phyloP scores from a whole-genome alignment of 2,888 invertebrate genomes.

The Parnassius apollo region DNA sequence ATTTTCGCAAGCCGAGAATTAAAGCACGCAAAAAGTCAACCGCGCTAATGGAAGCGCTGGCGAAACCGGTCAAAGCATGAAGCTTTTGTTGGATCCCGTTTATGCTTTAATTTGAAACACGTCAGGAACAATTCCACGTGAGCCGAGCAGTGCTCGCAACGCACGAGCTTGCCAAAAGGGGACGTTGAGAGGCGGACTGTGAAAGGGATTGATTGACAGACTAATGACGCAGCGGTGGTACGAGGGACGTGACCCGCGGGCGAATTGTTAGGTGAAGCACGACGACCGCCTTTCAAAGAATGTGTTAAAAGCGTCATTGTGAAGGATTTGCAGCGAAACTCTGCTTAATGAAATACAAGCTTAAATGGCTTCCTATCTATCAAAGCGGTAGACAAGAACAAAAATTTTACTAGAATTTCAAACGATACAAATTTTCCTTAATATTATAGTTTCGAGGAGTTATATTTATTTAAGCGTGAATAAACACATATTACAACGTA shows the following conservation, averaged over 20 bases:
- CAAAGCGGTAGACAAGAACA: too few relatives aligned
- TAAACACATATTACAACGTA: too few relatives aligned
- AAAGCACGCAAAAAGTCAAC: slow-evolving; percentile 7
- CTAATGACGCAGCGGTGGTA: slow-evolving; percentile 22
- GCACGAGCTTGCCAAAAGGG: slow-evolving; percentile 6
- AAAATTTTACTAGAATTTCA: too few relatives aligned
- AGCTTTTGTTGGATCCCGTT: slow-evolving; percentile 9
- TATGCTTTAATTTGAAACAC: slow-evolving; percentile 14
- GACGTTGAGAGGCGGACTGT: slow-evolving; percentile 9
- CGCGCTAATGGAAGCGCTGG: slow-evolving; percentile 13
- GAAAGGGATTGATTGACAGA: slow-evolving; percentile 31
- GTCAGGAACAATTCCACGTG: slow-evolving; percentile 8
- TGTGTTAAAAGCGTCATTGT: neutral
- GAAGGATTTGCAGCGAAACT: too few relatives aligned
- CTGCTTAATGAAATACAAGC: too few relatives aligned
- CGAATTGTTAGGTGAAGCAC: slow-evolving; percentile 16
- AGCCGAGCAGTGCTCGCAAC: neutral
- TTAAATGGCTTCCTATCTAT: too few relatives aligned
- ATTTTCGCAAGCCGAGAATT: slow-evolving; percentile 2
- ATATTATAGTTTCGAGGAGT: too few relatives aligned
- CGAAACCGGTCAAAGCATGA: slow-evolving; percentile 11
- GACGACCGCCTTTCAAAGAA: slow-evolving; percentile 1
- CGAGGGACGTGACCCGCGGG: slow-evolving; percentile 11
- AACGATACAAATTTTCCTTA: too few relatives aligned
- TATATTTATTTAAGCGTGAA: too few relatives aligned